Percentiles rank a stretch among this genome's conserved stretches.
Evolutionary conservation across 2,113 vertebrate species (phyloP).

Genomic region (Sander lucioperca): DNA sequence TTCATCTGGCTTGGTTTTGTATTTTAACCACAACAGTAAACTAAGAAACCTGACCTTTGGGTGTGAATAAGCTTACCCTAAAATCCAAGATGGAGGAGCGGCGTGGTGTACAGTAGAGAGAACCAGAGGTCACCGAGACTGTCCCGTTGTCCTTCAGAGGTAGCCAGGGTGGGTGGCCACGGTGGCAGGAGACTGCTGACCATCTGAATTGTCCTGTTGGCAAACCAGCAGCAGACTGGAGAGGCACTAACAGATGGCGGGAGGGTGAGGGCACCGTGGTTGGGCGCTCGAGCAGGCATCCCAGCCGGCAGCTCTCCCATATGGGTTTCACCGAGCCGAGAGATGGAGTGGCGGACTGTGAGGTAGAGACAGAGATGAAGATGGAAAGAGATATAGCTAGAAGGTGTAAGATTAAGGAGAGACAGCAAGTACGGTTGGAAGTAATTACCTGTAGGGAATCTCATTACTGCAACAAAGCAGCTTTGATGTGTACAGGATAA

Average conservation of each 20-base stretch:
- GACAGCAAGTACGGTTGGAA: neutral
- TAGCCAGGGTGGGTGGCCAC: constrained; percentile 68
- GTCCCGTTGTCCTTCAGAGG: constrained; percentile 82
- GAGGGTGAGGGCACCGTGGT: constrained; percentile 83
- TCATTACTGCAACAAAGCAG: neutral
- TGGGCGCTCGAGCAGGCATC: constrained; percentile 82
- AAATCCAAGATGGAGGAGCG: constrained; percentile 27
- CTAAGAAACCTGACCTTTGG: neutral
- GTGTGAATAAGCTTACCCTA: constrained; percentile 15
- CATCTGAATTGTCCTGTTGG: constrained; percentile 82
- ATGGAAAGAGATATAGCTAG: neutral
- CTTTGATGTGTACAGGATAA: too few relatives aligned
- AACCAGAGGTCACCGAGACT: constrained; percentile 75
- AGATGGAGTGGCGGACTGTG: constrained; percentile 34
- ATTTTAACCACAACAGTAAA: neutral
- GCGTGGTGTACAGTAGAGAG: constrained; percentile 37
- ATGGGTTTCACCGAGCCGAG: constrained; percentile 78
- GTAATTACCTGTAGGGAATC: neutral
- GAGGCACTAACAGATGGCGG: constrained; percentile 84
- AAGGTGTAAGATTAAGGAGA: neutral
- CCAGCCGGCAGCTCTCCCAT: constrained; percentile 85
- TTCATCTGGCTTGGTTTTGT: neutral
- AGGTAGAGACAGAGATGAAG: constrained; percentile 17
- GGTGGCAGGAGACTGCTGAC: constrained; percentile 82
- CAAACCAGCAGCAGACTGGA: constrained; percentile 76